Base-by-base conservation (phyloP, 2,113 vertebrate species). In the Archocentrus centrarchus region DNA sequence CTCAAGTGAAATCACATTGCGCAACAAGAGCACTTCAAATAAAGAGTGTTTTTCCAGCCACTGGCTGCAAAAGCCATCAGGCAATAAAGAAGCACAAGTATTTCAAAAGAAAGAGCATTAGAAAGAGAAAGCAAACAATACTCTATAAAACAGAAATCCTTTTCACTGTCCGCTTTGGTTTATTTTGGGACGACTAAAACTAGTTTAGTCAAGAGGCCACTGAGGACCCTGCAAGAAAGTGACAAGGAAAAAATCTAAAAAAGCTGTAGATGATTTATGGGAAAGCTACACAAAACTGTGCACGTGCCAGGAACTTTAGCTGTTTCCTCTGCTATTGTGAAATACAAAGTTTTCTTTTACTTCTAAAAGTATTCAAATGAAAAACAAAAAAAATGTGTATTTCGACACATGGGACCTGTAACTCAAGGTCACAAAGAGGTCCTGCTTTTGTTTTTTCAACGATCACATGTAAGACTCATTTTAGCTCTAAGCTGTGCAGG, bases 101-200 rank as follows among this genome's bases (percentile, higher is more conserved):
- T 53, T 88, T 89, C 50, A 59, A 1, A 66, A 50, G 15, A 80
- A 70, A 30, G 57, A 11, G 30, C 17, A 47, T 59, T 0, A 18
- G 32, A 82, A 59, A 82, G 53, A n/a, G 2, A 60, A 77, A 53
- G 75, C 18, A 75, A 84, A 63, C 18, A 70, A 20, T 3, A 4
- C 3, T 60, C 41, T 22, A 9, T 27, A 7, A 39, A 44, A 35
- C 6, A 2, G 44, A 24, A 59, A 77, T 66, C 24, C 8, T 24
- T 59, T 44, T 24, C 18, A 4, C 20, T 62, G 18, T 73, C 22
- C 7, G 5, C 32, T 73, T 30, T 11, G 17, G 68, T 86, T 82
- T 80, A 89, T 82, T 77, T 90, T 82, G 77, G n/a, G 89, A 20
- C 18, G 47, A 68, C n/a, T 41, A 41, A 44, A 77, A 20, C 61